These are phyloP conservation scores for Premnoplex brunnescens DNA, from an alignment of 2,797 vertebrate species.

Conservation along the genomic window DNA sequence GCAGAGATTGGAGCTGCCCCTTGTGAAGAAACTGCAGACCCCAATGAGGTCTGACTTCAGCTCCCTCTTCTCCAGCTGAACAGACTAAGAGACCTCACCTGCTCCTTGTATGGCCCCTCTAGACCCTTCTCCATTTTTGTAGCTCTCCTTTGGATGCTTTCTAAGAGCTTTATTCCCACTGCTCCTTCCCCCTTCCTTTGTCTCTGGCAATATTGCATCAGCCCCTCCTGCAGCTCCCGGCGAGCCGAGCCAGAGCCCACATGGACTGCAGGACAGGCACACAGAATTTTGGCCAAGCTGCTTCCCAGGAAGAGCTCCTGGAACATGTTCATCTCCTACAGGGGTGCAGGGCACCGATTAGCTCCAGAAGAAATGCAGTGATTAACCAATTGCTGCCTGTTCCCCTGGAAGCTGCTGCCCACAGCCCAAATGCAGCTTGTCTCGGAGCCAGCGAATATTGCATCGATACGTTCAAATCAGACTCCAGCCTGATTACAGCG, in stretches of 20 bases:
- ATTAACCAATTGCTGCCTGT: not conserved
- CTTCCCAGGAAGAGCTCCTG: not conserved
- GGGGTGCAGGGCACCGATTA: not conserved
- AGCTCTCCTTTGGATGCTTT: not conserved
- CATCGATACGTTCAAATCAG: not conserved
- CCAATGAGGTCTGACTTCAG: accelerated
- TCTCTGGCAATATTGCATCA: slow-evolving; percentile 15
- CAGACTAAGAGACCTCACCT: not conserved
- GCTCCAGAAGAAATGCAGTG: not conserved
- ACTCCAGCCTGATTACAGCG: slow-evolving; percentile 6
- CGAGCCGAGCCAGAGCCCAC: not conserved
- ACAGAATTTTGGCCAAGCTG: not conserved
- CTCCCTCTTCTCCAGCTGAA: not conserved
- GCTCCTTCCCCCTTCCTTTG: not conserved
- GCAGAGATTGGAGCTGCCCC: not conserved
- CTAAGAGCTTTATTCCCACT: not conserved
- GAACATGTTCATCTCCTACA: not conserved
- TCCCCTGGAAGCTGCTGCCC: not conserved
- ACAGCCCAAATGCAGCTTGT: not conserved
- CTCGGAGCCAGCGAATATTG: not conserved
- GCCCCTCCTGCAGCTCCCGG: not conserved
- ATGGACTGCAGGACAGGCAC: not conserved
- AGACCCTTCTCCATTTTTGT: not conserved
- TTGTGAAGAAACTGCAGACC: not conserved
- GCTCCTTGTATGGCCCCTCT: not conserved